Conservation (phyloP, 2,888 invertebrate genomes). For the Agrotis puta region DNA sequence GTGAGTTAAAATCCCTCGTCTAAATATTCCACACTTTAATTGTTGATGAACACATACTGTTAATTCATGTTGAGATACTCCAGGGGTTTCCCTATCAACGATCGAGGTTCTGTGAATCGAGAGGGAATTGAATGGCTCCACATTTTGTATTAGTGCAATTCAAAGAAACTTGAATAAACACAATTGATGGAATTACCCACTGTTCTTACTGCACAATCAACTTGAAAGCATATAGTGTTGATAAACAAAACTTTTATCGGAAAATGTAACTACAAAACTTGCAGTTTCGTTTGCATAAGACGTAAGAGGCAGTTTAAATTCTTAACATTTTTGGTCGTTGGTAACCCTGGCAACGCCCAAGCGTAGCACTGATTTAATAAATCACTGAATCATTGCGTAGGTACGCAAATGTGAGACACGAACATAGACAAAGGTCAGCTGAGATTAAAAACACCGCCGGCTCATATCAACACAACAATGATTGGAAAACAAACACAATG, state of each 20-base stretch:
- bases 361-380: slow-evolving; percentile 63
- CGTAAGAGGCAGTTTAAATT: slow-evolving; percentile 3
- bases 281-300: not conserved
- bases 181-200: not conserved
- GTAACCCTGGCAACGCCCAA: slow-evolving; percentile 60
- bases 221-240: not conserved
- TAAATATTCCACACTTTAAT: slow-evolving; percentile 59
- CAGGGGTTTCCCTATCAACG: slow-evolving; percentile 40
- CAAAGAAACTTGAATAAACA: slow-evolving; percentile 1
- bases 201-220: slow-evolving; percentile 5
- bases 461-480: slow-evolving; percentile 69
- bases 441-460: slow-evolving; percentile 74
- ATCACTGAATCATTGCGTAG: slow-evolving; percentile 70
- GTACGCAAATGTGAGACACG: slow-evolving; percentile 70
- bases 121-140: slow-evolving; percentile 13
- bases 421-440: slow-evolving; percentile 75
- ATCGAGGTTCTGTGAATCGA: slow-evolving; percentile 12
- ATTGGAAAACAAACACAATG: slow-evolving; percentile 74
- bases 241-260: not conserved
- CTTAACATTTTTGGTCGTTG: slow-evolving; percentile 20
- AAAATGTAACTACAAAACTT: not conserved
- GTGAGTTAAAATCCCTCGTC: slow-evolving; percentile 53
- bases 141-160: slow-evolving; percentile 26
- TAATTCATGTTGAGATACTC: slow-evolving; percentile 33
- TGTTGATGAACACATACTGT: slow-evolving; percentile 58